phyloP scores from a whole-genome alignment of 2,888 invertebrate species.

The Allolobophora icterica region DNA sequence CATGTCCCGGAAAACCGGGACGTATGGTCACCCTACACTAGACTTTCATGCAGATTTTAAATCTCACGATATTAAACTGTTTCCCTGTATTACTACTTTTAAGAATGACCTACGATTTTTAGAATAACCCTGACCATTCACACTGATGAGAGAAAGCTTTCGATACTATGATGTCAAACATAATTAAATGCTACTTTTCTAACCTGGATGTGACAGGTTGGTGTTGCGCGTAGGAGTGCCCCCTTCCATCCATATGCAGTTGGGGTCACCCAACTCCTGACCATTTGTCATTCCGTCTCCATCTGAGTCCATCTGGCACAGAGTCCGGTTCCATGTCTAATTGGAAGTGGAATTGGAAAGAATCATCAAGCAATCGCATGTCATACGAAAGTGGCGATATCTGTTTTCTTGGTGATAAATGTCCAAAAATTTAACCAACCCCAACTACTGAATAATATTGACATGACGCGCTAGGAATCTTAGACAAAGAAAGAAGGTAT shows the following conservation, averaged over 20 bases:
- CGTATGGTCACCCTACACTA: too few species aligned
- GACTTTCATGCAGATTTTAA: too few species aligned
- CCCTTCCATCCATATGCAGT: slow-evolving; percentile 45
- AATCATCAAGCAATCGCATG: background rate
- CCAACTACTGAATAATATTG: background rate
- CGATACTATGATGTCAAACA: too few species aligned
- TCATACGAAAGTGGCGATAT: background rate
- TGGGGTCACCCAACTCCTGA: slow-evolving; percentile 48
- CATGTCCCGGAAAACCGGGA: too few species aligned
- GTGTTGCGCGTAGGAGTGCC: slow-evolving; percentile 13
- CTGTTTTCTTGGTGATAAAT: background rate
- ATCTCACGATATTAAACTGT: too few species aligned
- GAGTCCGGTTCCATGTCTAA: slow-evolving; percentile 40
- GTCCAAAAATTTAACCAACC: background rate
- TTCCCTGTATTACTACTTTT: too few species aligned
- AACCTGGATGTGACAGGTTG: slow-evolving; percentile 38
- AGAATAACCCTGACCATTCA: too few species aligned
- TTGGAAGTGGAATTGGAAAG: background rate
- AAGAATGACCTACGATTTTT: too few species aligned
- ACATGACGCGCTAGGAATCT: background rate
- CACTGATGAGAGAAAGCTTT: too few species aligned
- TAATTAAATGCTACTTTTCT: background rate
- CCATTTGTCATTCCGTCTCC: slow-evolving; percentile 47
- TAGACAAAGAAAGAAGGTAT: background rate
- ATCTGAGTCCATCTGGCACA: slow-evolving; percentile 39